Conservation (phyloP, 2,797 vertebrate genomes). For the Lacerta viridis region DNA sequence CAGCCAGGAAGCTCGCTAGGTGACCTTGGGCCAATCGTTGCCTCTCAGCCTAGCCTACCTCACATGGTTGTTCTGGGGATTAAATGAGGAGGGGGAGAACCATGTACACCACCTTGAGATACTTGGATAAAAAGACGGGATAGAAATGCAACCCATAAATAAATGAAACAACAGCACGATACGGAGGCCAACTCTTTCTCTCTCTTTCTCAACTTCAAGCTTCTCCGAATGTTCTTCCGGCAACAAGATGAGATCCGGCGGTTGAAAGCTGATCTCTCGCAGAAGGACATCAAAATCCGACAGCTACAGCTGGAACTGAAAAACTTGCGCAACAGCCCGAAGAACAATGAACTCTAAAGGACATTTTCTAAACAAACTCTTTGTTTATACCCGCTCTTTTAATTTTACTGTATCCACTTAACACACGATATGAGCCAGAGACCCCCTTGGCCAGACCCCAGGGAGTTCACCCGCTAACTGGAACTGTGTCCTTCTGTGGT, state of each 20-base stretch:
- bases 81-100: too few species aligned
- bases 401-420: conserved; percentile 63
- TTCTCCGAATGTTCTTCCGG: conserved; percentile 97
- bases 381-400: conserved; percentile 72
- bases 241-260: conserved; percentile 96
- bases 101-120: too few species aligned
- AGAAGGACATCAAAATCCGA: conserved; percentile 93
- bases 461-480: conserved; percentile 64
- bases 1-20: too few species aligned
- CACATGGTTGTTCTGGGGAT: too few species aligned
- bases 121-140: too few species aligned
- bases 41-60: too few species aligned
- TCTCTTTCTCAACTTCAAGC: conserved; percentile 76
- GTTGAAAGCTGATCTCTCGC: conserved; percentile 92
- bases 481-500: conserved; percentile 63
- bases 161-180: too few species aligned
- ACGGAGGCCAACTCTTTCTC: not conserved
- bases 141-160: too few species aligned
- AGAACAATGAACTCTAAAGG: conserved; percentile 88
- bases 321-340: conserved; percentile 94
- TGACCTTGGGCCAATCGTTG: too few species aligned
- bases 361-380: conserved; percentile 69
- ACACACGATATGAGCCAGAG: conserved; percentile 52
- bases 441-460: conserved; percentile 39
- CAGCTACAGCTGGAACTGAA: conserved; percentile 97